Percentiles rank a stretch among this genome's conserved stretches.
Conservation (phyloP, 2,113 vertebrate genomes). For the Oreotrochilus melanogaster region DNA sequence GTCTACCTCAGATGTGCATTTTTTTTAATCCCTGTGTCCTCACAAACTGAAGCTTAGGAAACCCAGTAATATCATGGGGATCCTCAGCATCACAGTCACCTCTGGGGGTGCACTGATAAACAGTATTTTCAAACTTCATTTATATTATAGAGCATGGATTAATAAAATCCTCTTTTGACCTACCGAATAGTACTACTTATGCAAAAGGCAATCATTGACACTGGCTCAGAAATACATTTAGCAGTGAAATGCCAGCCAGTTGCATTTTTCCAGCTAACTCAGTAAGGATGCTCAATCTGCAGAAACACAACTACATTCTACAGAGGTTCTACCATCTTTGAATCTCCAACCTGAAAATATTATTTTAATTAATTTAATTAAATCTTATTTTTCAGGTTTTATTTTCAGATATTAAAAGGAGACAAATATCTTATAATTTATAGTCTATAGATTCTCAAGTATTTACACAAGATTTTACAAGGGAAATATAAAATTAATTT, state of each 20-base stretch:
- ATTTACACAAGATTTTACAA: not conserved
- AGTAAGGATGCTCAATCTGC: not conserved
- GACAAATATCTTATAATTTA: not conserved
- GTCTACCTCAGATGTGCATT: no score
- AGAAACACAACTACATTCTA: not conserved
- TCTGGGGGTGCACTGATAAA: not conserved
- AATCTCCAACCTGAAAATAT: not conserved
- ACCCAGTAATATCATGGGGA: accelerated
- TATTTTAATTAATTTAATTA: not conserved
- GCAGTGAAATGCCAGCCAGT: not conserved
- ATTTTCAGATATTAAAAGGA: not conserved
- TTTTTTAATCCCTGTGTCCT: not conserved
- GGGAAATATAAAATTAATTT: not conserved
- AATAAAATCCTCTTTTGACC: not conserved
- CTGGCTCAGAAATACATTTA: not conserved
- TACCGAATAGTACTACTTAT: no score
- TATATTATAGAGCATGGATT: not conserved
- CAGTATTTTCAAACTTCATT: not conserved
- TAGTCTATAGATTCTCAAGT: not conserved
- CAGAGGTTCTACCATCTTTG: no score
- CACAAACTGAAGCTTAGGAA: not conserved
- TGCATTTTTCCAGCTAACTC: not conserved
- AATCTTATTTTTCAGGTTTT: not conserved
- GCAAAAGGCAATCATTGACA: not conserved
- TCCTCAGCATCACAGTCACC: not conserved